Base-by-base conservation (phyloP, 2,888 invertebrate genomes). In the Erebia ligea region DNA sequence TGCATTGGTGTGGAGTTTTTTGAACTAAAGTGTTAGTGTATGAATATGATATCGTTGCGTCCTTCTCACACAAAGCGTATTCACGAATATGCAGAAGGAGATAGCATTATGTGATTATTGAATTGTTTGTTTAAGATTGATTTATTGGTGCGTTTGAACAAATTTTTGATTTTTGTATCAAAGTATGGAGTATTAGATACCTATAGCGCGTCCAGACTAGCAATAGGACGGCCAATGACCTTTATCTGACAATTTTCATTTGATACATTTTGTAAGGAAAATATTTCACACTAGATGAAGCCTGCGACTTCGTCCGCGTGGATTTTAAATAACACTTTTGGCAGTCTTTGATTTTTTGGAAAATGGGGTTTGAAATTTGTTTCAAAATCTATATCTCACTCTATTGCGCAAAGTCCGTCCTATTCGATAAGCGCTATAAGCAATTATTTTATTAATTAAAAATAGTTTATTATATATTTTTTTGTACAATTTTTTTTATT, bases 151-250 rank as follows among this genome's bases (percentile, higher is more conserved):
- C 1, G 59, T 72, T 71, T 65, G 68, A 59, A 40, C 71, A 70
- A 72, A 72, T 48, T 61, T 74, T 74, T 62, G 72, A 45, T 21
- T 19, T 64, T 64, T 40, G 54, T 52, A 8, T 10, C n/a, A 6
- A 21, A 48, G 1, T 17, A 8, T 11, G 17, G 19, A 13, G 3
- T 45, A 19, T 61, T 61, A 11, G 17, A 42, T 4, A 42, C 5
- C 19, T 61, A 4, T 25, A 25, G 0, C 25, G 25, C 25, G 4
- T 25, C 25, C 34, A 34, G 1, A 34, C 34, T 34, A 34, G 6
- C 34, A 34, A 34, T 34, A 34, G 25, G 25, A 25, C 25, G 25
- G 34, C 6, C 34, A 34, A 34, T 34, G 34, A 34, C 34, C 34
- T 34, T 34, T 34, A 34, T 6, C 34, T 34, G 34, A 1, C 34